Conservation (phyloP, 2,113 vertebrate genomes). For the Coracopsis vasa region DNA sequence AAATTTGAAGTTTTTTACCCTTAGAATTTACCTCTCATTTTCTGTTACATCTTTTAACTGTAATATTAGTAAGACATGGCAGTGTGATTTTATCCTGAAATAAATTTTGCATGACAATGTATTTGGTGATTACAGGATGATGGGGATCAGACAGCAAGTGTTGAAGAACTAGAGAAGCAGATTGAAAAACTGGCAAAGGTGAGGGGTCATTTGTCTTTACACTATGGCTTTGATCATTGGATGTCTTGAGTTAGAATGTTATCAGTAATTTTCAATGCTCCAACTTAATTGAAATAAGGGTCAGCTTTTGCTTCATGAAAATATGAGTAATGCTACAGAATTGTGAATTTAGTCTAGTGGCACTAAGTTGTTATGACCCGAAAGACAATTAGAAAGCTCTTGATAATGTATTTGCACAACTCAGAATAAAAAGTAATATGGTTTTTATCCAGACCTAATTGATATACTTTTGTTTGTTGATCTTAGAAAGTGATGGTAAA, state of each 20-base stretch:
- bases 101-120: neutral
- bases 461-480: neutral
- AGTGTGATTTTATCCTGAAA: neutral
- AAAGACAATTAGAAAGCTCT: neutral
- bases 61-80: neutral
- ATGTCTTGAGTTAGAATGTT: neutral
- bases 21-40: neutral
- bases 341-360: neutral
- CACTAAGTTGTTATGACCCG: neutral
- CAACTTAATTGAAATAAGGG: neutral
- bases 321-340: neutral
- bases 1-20: neutral
- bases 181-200: slow-evolving; percentile 93
- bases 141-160: slow-evolving; percentile 83
- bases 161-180: slow-evolving; percentile 93
- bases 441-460: neutral
- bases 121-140: slow-evolving; percentile 82
- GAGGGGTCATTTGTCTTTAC: slow-evolving; percentile 39
- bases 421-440: neutral
- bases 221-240: neutral
- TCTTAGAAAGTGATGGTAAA: neutral
- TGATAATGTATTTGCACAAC: neutral
- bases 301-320: neutral
- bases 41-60: neutral
- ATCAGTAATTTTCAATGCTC: neutral